Percentiles rank a stretch among this genome's conserved stretches.
These are phyloP conservation scores for Euthynnus affinis DNA, from an alignment of 2,797 vertebrate species.

Conservation along the genomic window DNA sequence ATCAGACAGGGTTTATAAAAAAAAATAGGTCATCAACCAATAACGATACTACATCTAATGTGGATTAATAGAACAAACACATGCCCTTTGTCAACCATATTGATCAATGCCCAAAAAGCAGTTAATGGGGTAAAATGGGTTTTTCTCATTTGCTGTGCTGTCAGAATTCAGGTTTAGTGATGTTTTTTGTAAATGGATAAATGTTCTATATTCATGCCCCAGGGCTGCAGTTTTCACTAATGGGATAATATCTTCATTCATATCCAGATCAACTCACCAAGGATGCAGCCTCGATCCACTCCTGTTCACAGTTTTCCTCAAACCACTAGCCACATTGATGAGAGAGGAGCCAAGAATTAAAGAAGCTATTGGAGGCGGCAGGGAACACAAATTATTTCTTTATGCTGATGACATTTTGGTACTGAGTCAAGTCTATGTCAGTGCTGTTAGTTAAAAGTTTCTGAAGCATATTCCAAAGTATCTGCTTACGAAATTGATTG, in stretches of 20 bases:
- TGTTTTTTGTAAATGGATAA: not conserved
- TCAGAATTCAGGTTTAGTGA: no score
- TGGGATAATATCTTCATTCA: not conserved
- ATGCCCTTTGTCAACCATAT: no score
- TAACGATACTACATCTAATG: no score
- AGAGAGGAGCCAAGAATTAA: not conserved
- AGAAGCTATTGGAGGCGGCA: not conserved
- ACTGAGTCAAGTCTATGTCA: not conserved
- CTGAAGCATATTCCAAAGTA: not conserved
- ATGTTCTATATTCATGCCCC: not conserved
- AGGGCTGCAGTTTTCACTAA: not conserved
- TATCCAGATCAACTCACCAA: not conserved
- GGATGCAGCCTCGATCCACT: not conserved
- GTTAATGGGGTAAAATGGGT: no score
- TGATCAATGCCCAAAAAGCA: no score
- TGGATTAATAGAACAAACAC: no score
- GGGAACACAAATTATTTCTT: not conserved
- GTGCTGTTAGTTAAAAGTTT: not conserved
- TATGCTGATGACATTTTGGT: constrained; percentile 4
- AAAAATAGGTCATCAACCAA: no score
- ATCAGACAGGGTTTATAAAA: no score
- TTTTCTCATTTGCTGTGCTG: no score
- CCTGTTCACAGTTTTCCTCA: not conserved
- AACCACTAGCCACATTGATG: not conserved
- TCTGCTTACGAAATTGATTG: not conserved